A percentile compares a stretch with the other conserved stretches of the same genome.
phyloP scores from a whole-genome alignment of 1,140 invertebrate genomes.

The Battus philenor region DNA sequence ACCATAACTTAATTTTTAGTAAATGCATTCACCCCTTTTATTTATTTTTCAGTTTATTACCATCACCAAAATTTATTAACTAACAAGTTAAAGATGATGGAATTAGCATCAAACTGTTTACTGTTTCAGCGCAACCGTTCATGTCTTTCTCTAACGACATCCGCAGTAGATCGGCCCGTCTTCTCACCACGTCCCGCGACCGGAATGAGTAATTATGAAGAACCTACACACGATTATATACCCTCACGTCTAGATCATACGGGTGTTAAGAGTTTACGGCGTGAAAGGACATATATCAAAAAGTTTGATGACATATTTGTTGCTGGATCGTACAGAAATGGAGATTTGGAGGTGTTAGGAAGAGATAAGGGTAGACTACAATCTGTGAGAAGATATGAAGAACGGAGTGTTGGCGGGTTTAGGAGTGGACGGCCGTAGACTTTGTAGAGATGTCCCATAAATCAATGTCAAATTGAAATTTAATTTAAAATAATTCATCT shows the following conservation, averaged over 20 bases:
- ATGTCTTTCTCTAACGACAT: constrained; percentile 2
- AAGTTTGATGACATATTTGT: not conserved
- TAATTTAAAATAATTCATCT: no score
- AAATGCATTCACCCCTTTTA: no score
- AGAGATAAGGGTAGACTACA: constrained; percentile 2
- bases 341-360: not conserved
- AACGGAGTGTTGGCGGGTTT: not conserved
- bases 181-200: not conserved
- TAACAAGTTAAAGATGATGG: no score
- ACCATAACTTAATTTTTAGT: constrained; percentile 1
- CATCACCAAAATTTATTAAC: no score
- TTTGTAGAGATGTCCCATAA: no score
- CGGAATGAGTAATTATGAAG: not conserved
- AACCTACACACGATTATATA: not conserved
- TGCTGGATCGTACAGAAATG: constrained; percentile 1
- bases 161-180: not conserved
- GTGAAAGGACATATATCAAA: constrained; percentile 1
- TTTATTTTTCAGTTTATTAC: no score
- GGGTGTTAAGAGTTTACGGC: not conserved
- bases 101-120: no score
- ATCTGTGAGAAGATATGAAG: not conserved
- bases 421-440: not conserved
- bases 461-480: no score
- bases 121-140: constrained; percentile 4
- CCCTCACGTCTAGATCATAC: not conserved